phyloP scores from a whole-genome alignment of 2,113 vertebrate species.

The Bubo bubo region DNA sequence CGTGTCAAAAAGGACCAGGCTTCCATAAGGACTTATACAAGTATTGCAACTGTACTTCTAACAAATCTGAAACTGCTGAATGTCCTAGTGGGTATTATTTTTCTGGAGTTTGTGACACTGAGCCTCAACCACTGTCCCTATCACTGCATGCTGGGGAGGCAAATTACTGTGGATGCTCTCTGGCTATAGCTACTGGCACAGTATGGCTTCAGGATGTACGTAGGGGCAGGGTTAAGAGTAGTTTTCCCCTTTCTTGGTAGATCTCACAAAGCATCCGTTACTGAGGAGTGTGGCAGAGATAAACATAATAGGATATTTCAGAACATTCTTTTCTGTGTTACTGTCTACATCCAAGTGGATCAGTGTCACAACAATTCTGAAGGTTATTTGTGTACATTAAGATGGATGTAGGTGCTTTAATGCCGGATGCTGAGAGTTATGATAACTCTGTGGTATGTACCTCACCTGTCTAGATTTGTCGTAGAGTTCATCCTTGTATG shows the following conservation, averaged over 20 bases:
- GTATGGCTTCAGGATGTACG: too few relatives aligned
- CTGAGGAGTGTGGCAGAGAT: neutral
- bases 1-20: neutral
- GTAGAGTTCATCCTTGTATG: neutral
- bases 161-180: fast-evolving
- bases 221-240: neutral
- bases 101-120: neutral
- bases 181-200: neutral
- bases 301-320: neutral
- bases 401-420: neutral
- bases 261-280: neutral
- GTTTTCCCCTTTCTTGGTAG: neutral
- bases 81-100: neutral
- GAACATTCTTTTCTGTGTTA: neutral
- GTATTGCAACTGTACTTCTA: neutral
- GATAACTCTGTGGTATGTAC: neutral
- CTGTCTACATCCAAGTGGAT: neutral
- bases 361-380: neutral
- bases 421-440: neutral
- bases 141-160: neutral
- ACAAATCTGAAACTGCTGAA: neutral
- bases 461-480: neutral
- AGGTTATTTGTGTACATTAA: neutral
- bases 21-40: neutral
- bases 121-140: neutral